A percentile compares a stretch with the other conserved stretches of the same genome.
phyloP scores from a whole-genome alignment of 2,113 vertebrate species.

The Gallinago undulata region DNA sequence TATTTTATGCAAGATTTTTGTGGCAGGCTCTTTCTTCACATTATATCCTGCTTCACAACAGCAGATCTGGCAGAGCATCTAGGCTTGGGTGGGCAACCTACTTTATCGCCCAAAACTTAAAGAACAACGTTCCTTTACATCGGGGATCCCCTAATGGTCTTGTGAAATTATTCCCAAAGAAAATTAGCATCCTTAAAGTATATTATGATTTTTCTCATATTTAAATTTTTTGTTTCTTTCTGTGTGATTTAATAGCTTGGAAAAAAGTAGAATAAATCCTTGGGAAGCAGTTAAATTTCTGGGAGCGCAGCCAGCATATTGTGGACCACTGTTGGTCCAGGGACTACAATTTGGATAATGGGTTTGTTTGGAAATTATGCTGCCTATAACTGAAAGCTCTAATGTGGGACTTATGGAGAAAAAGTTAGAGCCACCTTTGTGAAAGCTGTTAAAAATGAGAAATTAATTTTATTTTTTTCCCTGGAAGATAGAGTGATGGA shows the following conservation, averaged over 20 bases:
- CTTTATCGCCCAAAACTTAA: background rate
- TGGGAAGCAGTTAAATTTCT: background rate
- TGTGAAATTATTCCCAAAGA: background rate
- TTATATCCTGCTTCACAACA: background rate
- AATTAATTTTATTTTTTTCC: background rate
- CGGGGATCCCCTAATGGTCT: background rate
- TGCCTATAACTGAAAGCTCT: background rate
- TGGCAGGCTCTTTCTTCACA: background rate
- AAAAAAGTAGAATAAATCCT: background rate
- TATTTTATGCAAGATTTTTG: background rate
- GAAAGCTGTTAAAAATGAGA: background rate
- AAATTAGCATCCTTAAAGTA: background rate
- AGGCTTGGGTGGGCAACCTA: background rate
- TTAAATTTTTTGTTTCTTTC: background rate
- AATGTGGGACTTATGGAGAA: background rate
- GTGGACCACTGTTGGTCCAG: background rate
- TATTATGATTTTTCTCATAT: background rate
- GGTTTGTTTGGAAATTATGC: background rate
- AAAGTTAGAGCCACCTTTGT: background rate
- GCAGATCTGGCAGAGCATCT: background rate
- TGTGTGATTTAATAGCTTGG: background rate
- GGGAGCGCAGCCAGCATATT: background rate
- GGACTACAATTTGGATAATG: background rate
- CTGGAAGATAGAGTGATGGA: background rate
- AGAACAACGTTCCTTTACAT: background rate